Base-by-base conservation (phyloP, 2,888 invertebrate species). In the Lasiommata megera region DNA sequence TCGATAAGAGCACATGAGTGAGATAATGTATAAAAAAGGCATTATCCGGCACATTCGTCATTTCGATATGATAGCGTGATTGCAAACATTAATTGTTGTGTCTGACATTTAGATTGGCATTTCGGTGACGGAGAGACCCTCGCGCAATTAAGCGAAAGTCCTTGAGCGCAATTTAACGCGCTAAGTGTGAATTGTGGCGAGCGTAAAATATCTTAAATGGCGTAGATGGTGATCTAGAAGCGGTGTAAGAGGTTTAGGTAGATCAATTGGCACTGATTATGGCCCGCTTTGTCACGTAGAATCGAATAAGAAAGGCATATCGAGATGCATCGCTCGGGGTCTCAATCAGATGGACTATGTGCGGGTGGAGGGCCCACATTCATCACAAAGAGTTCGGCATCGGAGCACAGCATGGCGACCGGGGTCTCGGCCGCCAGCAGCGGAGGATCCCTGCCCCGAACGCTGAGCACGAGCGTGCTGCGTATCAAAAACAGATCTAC, bases 401-500 rank as follows among this genome's bases (percentile, higher is more conserved):
- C 88, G 9, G 90, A 90, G 72, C 89, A 88, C 78, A 88, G 88
- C 82, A 89, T 89, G 88, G 91, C 88, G 64, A 92, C 82, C 66
- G 89, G 82, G 71, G 92, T 80, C 69, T 84, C 92, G 56, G 92
- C 72, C 71, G 88, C 72, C 82, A 88, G 79, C 81, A 88, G 74
- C 77, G 88, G 74, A 63, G 80, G 88, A 59, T 92, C 93, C 56
- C 86, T 94, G 63, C 94, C 94, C 3, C 90, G 95, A 62, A 95
- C 95, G 9, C 92, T 95, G 64, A 95, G 95, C 80, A 96, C 96
- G 62, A 95, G 95, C 70, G 96, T 95, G 37, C 92, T 97, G 52
- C 92, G 96, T 71, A 94, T 95, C 76, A 95, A 95, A 74, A 93
- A 94, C 79, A 92, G 96, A 70, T 94, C 94, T 62, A 93, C 95